Conservation (phyloP, 2,888 invertebrate genomes). For the Eilema caniola region DNA sequence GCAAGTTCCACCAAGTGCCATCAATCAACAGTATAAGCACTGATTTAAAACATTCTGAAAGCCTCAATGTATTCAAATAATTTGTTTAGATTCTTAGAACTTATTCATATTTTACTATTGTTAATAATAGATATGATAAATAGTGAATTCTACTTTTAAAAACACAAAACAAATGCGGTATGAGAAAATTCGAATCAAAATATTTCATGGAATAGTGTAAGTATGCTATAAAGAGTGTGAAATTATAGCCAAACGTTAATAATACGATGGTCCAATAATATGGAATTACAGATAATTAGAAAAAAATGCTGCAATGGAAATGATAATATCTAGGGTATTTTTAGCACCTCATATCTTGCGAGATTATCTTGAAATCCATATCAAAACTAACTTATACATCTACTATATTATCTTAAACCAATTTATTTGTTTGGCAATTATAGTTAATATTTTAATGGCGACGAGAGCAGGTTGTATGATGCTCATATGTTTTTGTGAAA, state of each 20-base stretch:
- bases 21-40: too few species aligned
- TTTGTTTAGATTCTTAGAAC: neutral
- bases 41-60: slow-evolving; percentile 5
- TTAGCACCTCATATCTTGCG: slow-evolving; percentile 73
- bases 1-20: too few species aligned
- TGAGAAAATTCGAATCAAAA: neutral
- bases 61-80: neutral
- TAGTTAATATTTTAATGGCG: slow-evolving; percentile 46
- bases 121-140: neutral
- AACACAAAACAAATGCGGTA: slow-evolving; percentile 19
- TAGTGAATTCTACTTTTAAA: neutral
- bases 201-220: slow-evolving; percentile 22
- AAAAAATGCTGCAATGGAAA: slow-evolving; percentile 22
- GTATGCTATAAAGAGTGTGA: slow-evolving; percentile 16
- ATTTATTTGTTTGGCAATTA: slow-evolving; percentile 65
- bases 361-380: slow-evolving; percentile 69
- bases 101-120: neutral
- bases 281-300: slow-evolving; percentile 50
- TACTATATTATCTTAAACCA: slow-evolving; percentile 55
- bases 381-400: slow-evolving; percentile 60
- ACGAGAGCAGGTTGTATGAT: slow-evolving; percentile 20
- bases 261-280: slow-evolving; percentile 51
- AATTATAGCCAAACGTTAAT: slow-evolving; percentile 43
- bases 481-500: slow-evolving; percentile 8
- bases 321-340: slow-evolving; percentile 51